phyloP scores from a whole-genome alignment of 2,888 invertebrate genomes.

The Hyalella azteca region DNA sequence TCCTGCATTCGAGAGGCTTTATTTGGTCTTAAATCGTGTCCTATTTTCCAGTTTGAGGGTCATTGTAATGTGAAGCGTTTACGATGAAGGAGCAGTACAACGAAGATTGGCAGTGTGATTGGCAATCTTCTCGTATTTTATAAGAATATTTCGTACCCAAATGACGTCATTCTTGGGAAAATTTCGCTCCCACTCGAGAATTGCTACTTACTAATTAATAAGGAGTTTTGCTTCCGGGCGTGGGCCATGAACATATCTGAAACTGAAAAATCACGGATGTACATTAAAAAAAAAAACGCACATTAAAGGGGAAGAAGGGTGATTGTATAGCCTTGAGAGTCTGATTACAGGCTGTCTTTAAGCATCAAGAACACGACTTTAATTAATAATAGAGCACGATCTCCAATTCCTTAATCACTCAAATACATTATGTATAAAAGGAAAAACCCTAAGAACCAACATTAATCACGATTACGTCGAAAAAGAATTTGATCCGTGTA shows the following conservation, averaged over 20 bases:
- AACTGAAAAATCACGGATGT: no score
- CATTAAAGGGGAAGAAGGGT: no score
- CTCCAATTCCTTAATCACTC: no score
- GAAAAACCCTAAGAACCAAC: no score
- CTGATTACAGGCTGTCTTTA: no score
- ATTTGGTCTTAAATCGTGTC: conserved; percentile 37
- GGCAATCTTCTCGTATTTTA: conserved; percentile 15
- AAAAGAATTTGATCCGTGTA: no score
- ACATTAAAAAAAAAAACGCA: no score
- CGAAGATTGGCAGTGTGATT: conserved; percentile 16
- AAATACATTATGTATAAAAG: no score
- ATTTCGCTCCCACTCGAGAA: not conserved
- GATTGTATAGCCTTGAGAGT: no score
- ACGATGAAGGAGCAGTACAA: not conserved
- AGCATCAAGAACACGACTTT: no score
- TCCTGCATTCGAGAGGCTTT: conserved; percentile 37
- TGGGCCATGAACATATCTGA: not conserved
- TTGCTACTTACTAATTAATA: conserved; percentile 1
- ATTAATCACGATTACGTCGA: no score
- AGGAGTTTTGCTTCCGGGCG: not conserved
- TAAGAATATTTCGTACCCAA: not conserved
- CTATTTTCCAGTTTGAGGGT: conserved; percentile 35
- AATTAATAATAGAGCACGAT: no score
- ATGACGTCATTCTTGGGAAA: not conserved
- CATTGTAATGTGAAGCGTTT: conserved; percentile 28